Evolutionary conservation across 2,888 invertebrate genomes (phyloP).

Genomic region (Polymixis lichenea): DNA sequence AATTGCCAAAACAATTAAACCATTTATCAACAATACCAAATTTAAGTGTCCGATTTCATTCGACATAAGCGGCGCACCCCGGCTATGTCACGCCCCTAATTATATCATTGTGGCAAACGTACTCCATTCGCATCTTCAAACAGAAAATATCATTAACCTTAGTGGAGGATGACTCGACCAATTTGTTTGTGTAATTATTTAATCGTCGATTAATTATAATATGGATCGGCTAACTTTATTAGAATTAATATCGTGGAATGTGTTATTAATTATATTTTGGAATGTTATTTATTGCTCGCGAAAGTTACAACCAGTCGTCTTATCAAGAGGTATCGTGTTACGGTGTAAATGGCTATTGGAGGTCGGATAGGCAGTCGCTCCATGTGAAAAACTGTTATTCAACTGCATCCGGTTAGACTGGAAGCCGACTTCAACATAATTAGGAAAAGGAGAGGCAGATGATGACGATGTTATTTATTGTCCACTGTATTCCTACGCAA

Average conservation of each 20-base stretch:
- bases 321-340: too few species aligned
- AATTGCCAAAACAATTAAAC: slow-evolving; percentile 87
- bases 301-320: too few species aligned
- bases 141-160: slow-evolving; percentile 63
- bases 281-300: neutral
- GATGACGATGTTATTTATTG: too few species aligned
- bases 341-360: too few species aligned
- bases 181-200: slow-evolving; percentile 58
- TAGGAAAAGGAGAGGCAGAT: too few species aligned
- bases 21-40: slow-evolving; percentile 81
- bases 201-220: slow-evolving; percentile 48
- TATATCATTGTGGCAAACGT: slow-evolving; percentile 56
- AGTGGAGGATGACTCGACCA: slow-evolving; percentile 59
- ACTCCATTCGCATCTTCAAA: slow-evolving; percentile 60
- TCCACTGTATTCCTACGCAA: neutral
- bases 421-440: too few species aligned
- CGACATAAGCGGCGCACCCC: slow-evolving; percentile 68
- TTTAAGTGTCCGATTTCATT: slow-evolving; percentile 76
- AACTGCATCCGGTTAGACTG: too few species aligned
- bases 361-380: too few species aligned
- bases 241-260: slow-evolving; percentile 21
- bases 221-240: slow-evolving; percentile 19
- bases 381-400: too few species aligned
- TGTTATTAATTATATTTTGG: slow-evolving; percentile 10
- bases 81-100: slow-evolving; percentile 60